phyloP scores from a whole-genome alignment of 2,113 vertebrate genomes.

The Mirounga angustirostris region DNA sequence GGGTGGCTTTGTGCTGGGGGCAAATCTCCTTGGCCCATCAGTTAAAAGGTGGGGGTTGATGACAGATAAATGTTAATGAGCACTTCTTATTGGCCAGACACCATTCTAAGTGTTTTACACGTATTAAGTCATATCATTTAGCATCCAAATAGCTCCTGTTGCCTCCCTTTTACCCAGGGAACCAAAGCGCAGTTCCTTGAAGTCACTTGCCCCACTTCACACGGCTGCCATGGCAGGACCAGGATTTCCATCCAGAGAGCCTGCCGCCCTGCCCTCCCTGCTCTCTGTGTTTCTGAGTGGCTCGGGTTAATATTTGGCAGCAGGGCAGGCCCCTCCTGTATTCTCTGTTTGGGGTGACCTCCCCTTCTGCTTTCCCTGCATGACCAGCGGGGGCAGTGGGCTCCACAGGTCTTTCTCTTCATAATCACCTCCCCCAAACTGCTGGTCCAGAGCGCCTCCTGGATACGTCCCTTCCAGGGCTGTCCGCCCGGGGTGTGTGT shows the following conservation, averaged over 20 bases:
- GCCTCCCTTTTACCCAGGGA: background rate
- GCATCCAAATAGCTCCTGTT: background rate
- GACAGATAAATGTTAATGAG: background rate
- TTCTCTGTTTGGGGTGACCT: no score
- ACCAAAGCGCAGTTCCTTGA: background rate
- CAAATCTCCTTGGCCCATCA: background rate
- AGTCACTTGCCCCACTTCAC: background rate
- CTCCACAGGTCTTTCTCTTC: background rate
- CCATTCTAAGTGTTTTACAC: fast-evolving
- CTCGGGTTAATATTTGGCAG: background rate
- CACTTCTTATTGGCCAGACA: fast-evolving
- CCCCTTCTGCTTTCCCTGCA: background rate
- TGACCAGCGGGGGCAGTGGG: fast-evolving
- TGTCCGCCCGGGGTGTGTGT: no score
- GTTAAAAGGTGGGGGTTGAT: background rate
- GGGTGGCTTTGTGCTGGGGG: background rate
- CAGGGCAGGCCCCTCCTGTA: background rate
- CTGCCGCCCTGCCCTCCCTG: fast-evolving
- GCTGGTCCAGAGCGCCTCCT: background rate
- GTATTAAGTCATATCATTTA: background rate
- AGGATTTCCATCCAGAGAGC: background rate
- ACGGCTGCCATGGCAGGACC: background rate
- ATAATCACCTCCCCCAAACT: background rate
- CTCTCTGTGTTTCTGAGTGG: background rate
- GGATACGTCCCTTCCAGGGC: fast-evolving